Percentiles rank a stretch among this genome's conserved stretches.
Evolutionary conservation across 2,888 invertebrate species (phyloP).

Genomic region (Lissocephala sabroskyi): DNA sequence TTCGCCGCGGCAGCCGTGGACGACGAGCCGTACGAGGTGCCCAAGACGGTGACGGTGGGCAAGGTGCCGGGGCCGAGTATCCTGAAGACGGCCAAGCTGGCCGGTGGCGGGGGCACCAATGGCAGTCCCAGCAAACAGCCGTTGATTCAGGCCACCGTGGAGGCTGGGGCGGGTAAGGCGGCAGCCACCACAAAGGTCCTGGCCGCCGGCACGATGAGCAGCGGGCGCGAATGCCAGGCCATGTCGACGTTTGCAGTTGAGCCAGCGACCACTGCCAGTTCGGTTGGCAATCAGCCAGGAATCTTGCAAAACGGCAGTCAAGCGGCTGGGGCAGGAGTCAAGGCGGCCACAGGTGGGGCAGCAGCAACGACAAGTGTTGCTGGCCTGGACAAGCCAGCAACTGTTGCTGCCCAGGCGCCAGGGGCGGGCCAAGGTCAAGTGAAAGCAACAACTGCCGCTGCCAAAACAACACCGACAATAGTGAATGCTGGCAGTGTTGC

Average conservation of each 20-base stretch:
- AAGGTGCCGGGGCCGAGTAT: slow-evolving; percentile 71
- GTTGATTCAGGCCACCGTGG: slow-evolving; percentile 49
- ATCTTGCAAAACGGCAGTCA: too few species aligned
- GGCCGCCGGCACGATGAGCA: slow-evolving; percentile 56
- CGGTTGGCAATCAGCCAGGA: too few species aligned
- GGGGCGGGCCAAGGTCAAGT: too few species aligned
- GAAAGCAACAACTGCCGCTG: too few species aligned
- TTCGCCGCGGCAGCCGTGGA: slow-evolving; percentile 38
- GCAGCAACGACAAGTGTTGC: too few species aligned
- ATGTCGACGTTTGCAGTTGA: slow-evolving; percentile 56
- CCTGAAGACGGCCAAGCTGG: slow-evolving; percentile 69
- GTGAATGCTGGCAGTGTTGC: too few species aligned
- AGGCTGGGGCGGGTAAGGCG: slow-evolving; percentile 24
- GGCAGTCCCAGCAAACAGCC: slow-evolving; percentile 63
- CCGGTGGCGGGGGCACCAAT: slow-evolving; percentile 22
- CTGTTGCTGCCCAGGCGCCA: too few species aligned
- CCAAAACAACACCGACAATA: too few species aligned
- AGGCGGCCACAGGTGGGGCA: too few species aligned
- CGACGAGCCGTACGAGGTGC: slow-evolving; percentile 24
- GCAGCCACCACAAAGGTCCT: slow-evolving; percentile 48
- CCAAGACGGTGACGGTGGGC: slow-evolving; percentile 29
- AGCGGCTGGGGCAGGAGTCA: too few species aligned
- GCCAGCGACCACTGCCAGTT: too few species aligned
- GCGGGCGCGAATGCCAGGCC: slow-evolving; percentile 61
- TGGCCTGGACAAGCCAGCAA: too few species aligned